Conservation (phyloP, 2,113 vertebrate species). For the Poecile atricapillus region DNA sequence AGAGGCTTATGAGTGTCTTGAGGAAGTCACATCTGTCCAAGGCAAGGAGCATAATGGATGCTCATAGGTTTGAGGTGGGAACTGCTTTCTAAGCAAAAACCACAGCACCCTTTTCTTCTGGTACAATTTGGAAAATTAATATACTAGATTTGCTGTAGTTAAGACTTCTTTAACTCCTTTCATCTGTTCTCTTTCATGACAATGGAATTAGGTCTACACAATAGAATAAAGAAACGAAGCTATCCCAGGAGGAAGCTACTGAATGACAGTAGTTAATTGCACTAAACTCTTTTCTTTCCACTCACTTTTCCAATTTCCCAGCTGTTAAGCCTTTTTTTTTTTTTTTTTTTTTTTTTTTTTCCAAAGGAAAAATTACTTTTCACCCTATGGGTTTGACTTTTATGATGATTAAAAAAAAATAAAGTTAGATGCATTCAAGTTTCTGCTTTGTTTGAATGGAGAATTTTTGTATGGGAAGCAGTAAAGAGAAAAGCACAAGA, state of each 20-base stretch:
- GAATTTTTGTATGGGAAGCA: neutral
- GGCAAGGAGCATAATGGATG: rapidly evolving
- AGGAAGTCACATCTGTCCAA: neutral
- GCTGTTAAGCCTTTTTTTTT: neutral
- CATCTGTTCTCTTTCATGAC: conserved; percentile 42
- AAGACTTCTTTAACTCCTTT: conserved; percentile 37
- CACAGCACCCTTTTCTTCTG: neutral
- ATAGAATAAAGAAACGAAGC: conserved; percentile 32
- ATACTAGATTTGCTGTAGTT: conserved; percentile 20
- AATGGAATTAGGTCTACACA: conserved; percentile 51
- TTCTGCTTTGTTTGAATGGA: neutral
- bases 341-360: neutral
- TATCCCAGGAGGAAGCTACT: conserved; percentile 10
- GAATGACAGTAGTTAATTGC: conserved; percentile 39
- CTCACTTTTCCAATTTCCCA: conserved; percentile 23
- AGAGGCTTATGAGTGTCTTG: neutral
- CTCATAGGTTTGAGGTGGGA: neutral
- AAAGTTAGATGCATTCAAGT: neutral
- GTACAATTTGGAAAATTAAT: conserved; percentile 12
- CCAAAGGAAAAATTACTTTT: conserved; percentile 13
- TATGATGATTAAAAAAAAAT: neutral
- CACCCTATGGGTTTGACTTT: neutral
- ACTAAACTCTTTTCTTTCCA: neutral
- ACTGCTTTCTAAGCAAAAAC: neutral
- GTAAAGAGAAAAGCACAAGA: neutral